A percentile compares a stretch with the other conserved stretches of the same genome.
Evolutionary conservation across 2,113 vertebrate genomes (phyloP).

Genomic region (Phaethornis superciliosus): DNA sequence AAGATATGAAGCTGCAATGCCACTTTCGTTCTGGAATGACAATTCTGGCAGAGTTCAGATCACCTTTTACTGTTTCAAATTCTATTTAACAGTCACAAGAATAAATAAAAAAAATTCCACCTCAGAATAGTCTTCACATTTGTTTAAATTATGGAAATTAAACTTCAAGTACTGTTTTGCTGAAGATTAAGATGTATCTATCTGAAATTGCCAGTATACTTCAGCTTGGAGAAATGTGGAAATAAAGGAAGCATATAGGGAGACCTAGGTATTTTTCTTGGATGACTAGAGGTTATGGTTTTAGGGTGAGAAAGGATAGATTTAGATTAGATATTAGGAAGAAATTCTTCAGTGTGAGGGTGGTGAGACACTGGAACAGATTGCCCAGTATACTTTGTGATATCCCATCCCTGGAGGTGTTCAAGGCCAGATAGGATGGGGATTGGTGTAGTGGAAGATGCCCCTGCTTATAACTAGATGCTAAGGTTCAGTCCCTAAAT

Average conservation of each 20-base stretch:
- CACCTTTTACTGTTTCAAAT: slow-evolving; percentile 38
- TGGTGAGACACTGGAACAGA: too few species aligned
- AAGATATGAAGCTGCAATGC: slow-evolving; percentile 67
- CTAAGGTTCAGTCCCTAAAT: too few species aligned
- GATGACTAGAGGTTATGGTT: too few species aligned
- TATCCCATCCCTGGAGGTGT: too few species aligned
- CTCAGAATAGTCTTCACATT: slow-evolving; percentile 34
- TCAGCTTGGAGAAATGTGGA: background rate
- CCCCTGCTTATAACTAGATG: too few species aligned
- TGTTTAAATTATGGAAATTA: slow-evolving; percentile 54
- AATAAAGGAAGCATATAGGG: background rate
- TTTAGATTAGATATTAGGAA: too few species aligned
- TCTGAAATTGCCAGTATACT: background rate
- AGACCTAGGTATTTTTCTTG: background rate
- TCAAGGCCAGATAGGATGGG: too few species aligned
- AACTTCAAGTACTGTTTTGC: slow-evolving; percentile 2
- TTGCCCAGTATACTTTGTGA: too few species aligned
- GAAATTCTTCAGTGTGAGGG: too few species aligned
- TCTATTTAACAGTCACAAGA: slow-evolving; percentile 16
- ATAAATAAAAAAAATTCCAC: slow-evolving; percentile 6
- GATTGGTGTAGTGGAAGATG: too few species aligned
- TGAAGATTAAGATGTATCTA: background rate
- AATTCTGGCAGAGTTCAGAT: slow-evolving; percentile 33
- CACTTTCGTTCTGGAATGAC: slow-evolving; percentile 44
- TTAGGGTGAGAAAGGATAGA: too few species aligned